These are phyloP conservation scores for Myripristis murdjan DNA, from an alignment of 2,797 vertebrate genomes.

Conservation along the genomic window DNA sequence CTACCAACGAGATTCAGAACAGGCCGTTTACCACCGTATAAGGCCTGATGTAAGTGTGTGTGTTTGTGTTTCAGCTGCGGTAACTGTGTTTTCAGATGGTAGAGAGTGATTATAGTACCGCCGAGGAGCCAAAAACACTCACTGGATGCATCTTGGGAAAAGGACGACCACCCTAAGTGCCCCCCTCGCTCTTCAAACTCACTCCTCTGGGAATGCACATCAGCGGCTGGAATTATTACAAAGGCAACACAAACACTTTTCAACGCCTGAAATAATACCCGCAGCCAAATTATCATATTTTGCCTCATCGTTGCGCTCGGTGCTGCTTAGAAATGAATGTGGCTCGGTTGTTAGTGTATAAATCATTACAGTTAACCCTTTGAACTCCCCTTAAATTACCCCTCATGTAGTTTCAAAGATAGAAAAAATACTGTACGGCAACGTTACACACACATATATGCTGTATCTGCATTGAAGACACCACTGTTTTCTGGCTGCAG, in stretches of 20 bases:
- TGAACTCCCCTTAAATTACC: no score
- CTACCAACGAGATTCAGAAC: not conserved
- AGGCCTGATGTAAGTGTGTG: not conserved
- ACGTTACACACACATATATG: no score
- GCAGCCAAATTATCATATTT: conserved; percentile 22
- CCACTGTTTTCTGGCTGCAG: no score
- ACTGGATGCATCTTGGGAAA: conserved; percentile 33
- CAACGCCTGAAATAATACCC: conserved; percentile 22
- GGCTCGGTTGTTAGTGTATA: not conserved
- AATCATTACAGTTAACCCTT: conserved; percentile 34
- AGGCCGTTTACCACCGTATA: conserved; percentile 3
- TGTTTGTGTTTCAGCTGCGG: conserved; percentile 6
- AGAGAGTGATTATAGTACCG: conserved; percentile 3
- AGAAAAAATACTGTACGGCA: no score
- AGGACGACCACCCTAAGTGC: conserved; percentile 23
- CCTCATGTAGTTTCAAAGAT: no score
- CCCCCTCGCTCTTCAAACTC: conserved; percentile 25
- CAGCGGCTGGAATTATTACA: conserved; percentile 2
- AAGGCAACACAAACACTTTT: conserved; percentile 3
- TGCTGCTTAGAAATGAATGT: conserved; percentile 25
- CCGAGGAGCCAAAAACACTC: conserved; percentile 17
- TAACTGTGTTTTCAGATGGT: conserved; percentile 31
- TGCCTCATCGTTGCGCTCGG: conserved; percentile 1
- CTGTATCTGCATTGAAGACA: no score
- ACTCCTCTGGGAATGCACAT: conserved; percentile 19